Base-by-base conservation (phyloP, 1,140 invertebrate species). In the Drosophila oshimai region DNA sequence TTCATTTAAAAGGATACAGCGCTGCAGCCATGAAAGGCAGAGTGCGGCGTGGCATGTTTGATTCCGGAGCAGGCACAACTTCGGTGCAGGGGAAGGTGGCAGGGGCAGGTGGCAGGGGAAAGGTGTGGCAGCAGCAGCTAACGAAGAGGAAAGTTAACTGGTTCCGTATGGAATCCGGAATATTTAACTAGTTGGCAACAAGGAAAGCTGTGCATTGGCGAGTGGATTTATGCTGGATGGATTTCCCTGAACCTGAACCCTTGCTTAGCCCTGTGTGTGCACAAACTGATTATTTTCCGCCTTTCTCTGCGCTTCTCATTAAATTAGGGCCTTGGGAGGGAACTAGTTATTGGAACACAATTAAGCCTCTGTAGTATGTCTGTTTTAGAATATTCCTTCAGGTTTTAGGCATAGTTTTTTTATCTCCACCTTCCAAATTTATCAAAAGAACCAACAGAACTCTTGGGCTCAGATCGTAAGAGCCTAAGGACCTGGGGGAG, bases 1-100 rank as follows among this genome's bases (percentile, higher is more conserved):
- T 86, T 87, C 81, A 87, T 87, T 86, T 86, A 87, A 86, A 87
- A 87, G 72, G 67, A 81, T 74, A 65, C 42, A 74, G 53, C 54
- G 62, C 60, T 71, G 74, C 60, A 58, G n/a, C n/a, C n/a, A n/a
- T n/a, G n/a, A n/a, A n/a, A n/a, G 61, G 44, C 31, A 10, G 54
- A 22, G 29, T 26, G 20, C 6, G 34, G 34, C 24, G 22, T 33
- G 24, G 24, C 51, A 39, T 39, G 55, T 60, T 60, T 58, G 55
- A 57, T 57, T 28, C 51, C 31, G 5, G 15, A 20, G 10, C n/a
- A 33, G 28, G 17, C 26, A 17, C 15, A 18, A 37, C 15, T 18
- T 20, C n/a, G 17, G n/a, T 4, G 42, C 7, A 6, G 15, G 24
- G 15, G 34, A 6, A 17, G 22, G n/a, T n/a, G n/a, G n/a, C n/a